Percentiles rank a stretch among this genome's conserved stretches.
phyloP scores from a whole-genome alignment of 1,140 invertebrate genomes.

The Coenobita brevimanus region DNA sequence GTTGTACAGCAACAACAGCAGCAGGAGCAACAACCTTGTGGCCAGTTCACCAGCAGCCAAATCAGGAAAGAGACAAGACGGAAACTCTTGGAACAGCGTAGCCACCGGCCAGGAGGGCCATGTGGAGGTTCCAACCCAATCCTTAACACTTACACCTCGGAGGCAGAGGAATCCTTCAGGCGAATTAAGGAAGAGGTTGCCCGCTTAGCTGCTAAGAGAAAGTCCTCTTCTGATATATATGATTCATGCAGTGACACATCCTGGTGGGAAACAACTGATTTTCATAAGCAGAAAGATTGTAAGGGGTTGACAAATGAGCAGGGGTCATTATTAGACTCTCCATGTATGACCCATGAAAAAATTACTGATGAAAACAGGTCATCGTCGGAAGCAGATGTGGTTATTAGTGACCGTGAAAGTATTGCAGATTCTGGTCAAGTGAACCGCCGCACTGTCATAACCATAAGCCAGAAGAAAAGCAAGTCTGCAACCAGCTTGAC shows the following conservation, averaged over 20 bases:
- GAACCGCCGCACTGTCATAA: slow-evolving; percentile 65
- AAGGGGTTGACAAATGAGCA: slow-evolving; percentile 34
- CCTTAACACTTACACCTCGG: slow-evolving; percentile 23
- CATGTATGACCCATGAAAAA: slow-evolving; percentile 8
- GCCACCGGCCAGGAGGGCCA: neutral
- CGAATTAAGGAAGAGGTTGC: slow-evolving; percentile 57
- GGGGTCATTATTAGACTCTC: slow-evolving; percentile 38
- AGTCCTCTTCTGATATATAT: slow-evolving; percentile 38
- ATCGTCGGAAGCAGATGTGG: slow-evolving; percentile 64
- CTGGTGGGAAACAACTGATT: neutral
- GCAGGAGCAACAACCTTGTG: neutral
- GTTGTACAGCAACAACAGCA: too few relatives aligned
- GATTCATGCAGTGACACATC: slow-evolving; percentile 42
- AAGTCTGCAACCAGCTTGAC: slow-evolving; percentile 61
- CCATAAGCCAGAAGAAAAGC: slow-evolving; percentile 66
- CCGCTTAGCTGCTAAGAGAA: slow-evolving; percentile 46
- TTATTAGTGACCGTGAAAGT: slow-evolving; percentile 68
- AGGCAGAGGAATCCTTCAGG: slow-evolving; percentile 46
- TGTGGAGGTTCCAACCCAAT: slow-evolving; percentile 41
- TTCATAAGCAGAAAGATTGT: neutral
- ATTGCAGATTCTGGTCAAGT: slow-evolving; percentile 64
- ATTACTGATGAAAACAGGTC: slow-evolving; percentile 42
- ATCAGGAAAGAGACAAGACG: slow-evolving; percentile 28
- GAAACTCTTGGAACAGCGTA: slow-evolving; percentile 29
- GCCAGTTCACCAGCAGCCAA: neutral